These are phyloP conservation scores for Microtus montanus DNA, from an alignment of 2,113 vertebrate species.

Conservation along the genomic window DNA sequence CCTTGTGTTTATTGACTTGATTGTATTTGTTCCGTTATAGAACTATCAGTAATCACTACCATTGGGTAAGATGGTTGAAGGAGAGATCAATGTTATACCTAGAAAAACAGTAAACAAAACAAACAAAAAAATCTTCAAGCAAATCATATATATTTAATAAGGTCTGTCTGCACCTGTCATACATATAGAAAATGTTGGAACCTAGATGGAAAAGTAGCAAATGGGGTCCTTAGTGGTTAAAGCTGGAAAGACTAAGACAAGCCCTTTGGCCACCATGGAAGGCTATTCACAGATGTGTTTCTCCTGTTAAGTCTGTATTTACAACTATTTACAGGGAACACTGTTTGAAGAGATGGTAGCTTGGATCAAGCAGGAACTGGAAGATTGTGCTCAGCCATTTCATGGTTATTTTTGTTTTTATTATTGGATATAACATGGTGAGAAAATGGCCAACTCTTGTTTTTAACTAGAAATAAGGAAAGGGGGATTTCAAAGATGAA, in stretches of 20 bases:
- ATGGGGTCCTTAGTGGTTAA: background rate
- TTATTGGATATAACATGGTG: constrained; percentile 10
- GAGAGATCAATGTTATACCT: background rate
- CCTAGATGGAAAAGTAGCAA: background rate
- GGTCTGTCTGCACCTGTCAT: background rate
- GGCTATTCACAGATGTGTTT: background rate
- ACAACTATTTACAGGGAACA: background rate
- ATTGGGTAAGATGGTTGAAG: background rate
- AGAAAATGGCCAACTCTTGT: background rate
- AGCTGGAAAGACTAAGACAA: background rate
- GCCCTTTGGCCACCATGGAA: background rate
- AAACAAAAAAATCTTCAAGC: background rate
- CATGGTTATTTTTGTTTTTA: background rate
- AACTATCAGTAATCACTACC: background rate
- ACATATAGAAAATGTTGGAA: background rate
- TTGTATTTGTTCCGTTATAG: background rate
- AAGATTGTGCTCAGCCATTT: background rate
- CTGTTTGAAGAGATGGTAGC: background rate
- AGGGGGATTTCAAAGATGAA: constrained; percentile 15
- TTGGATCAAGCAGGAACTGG: background rate
- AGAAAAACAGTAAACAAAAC: background rate
- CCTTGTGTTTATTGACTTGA: background rate
- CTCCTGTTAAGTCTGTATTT: background rate
- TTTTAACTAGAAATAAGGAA: constrained; percentile 45
- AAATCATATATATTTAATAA: background rate